A percentile compares a stretch with the other conserved stretches of the same genome.
Conservation (phyloP, 2,113 vertebrate species). For the Dicerorhinus sumatrensis region DNA sequence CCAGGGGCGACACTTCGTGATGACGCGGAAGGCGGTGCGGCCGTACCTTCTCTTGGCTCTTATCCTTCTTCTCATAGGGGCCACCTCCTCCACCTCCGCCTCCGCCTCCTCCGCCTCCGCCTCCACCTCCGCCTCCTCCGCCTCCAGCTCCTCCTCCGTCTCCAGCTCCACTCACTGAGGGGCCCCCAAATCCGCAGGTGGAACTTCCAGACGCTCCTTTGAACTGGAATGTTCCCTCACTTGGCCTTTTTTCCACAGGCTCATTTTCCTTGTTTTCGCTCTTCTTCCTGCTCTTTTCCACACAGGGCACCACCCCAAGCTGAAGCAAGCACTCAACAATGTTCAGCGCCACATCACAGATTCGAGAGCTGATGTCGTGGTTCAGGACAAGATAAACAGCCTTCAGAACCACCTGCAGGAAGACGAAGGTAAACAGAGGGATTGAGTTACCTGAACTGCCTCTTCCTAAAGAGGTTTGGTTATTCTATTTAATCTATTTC, state of each 20-base stretch:
- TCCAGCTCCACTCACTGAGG: constrained; percentile 84
- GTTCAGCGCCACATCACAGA: constrained; percentile 97
- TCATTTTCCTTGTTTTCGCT: constrained; percentile 96
- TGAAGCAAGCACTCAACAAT: constrained; percentile 98
- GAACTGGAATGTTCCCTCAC: constrained; percentile 91
- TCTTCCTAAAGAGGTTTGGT: constrained; percentile 16
- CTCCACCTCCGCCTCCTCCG: constrained; percentile 86
- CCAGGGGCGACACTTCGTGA: background rate
- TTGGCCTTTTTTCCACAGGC: constrained; percentile 88
- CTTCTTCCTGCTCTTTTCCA: constrained; percentile 93
- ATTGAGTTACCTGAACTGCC: background rate
- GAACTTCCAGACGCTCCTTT: constrained; percentile 87
- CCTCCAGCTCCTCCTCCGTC: constrained; percentile 87
- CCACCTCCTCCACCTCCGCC: constrained; percentile 86
- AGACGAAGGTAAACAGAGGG: constrained; percentile 44
- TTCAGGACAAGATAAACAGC: constrained; percentile 97
- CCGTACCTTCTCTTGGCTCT: constrained; percentile 92
- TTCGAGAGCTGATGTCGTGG: constrained; percentile 97
- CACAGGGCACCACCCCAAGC: constrained; percentile 95
- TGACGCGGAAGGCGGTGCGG: background rate
- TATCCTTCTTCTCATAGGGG: constrained; percentile 95
- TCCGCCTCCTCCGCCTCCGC: constrained; percentile 85
- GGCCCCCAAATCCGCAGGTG: constrained; percentile 84
- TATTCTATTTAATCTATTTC: constrained; percentile 6
- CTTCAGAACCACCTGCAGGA: constrained; percentile 93